Base-by-base conservation (phyloP, 2,797 vertebrate species). In the Cyclura pinguis region DNA sequence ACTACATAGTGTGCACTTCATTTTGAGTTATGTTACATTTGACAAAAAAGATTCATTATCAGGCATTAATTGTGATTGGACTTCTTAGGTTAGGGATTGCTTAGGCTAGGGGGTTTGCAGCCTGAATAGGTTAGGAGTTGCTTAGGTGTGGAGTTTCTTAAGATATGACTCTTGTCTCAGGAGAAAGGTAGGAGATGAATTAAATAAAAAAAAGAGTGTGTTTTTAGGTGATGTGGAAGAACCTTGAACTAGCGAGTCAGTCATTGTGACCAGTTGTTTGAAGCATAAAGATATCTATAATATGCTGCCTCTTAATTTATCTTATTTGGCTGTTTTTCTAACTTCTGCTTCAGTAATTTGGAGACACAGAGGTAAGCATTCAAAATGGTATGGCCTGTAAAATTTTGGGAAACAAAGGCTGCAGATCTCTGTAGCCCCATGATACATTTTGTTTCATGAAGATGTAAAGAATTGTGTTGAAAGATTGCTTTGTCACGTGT, bases 311-410 rank as follows among this genome's bases (percentile, higher is more conserved):
- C 4, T 85, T 32, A 89, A 95, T 93, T 93, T 85, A 29, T 96
- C 9, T 59, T 89, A 73, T 93, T 87, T 93, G 88, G 69, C 81
- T 95, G 27, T 93, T 89, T 96, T 89, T 92, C 55, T 77, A 92
- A 5, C 93, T 42, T 95, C 95, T 91, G 73, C 96, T 96, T 90
- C 96, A 97, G 96, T 98, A 94, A 96, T 97, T 94, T 97, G 95
- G 96, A 97, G 96, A 94, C 90, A 95, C 73, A 95, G 95, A 96
- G 96, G 97, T 98, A 97, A 97, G 93, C 83, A 76, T 88, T 85
- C 87, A 22, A 89, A 85, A 88, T 67, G 20, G 83, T 86, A 24
- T 6, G 59, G 3, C 90, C 32, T 93, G 35, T 74, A 32, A 88
- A 27, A 64, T 77, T 52, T 86, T 59, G 57, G 50, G 24, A 89